A percentile compares a stretch with the other conserved stretches of the same genome.
These are phyloP conservation scores for Patella depressa DNA, from an alignment of 2,888 invertebrate genomes.

Conservation along the genomic window DNA sequence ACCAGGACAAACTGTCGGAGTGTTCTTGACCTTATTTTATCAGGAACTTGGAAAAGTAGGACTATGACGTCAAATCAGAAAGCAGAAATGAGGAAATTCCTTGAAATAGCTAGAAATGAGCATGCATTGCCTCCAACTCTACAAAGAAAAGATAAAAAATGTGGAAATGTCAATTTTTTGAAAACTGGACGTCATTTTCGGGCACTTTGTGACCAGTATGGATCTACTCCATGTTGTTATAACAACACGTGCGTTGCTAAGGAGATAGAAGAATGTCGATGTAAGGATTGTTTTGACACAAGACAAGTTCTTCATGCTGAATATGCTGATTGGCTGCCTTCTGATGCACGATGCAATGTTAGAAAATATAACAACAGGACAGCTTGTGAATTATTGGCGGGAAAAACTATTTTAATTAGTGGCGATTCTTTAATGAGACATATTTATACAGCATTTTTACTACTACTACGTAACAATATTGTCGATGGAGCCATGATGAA, in stretches of 20 bases:
- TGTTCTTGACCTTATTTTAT: background rate
- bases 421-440: background rate
- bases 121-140: background rate
- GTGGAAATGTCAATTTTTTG: background rate
- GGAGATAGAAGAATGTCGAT: background rate
- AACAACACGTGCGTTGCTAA: background rate
- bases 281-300: constrained; percentile 5
- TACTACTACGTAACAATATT: background rate
- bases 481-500: background rate
- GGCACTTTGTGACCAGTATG: background rate
- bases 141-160: background rate
- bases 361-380: background rate
- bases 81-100: background rate
- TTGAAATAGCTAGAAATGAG: background rate
- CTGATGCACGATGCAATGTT: background rate
- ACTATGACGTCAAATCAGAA: background rate
- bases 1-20: background rate
- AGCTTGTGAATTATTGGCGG: background rate
- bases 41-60: background rate
- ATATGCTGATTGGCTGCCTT: background rate
- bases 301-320: background rate
- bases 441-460: background rate
- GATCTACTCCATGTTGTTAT: background rate
- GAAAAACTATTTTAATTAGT: background rate
- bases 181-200: background rate